These are phyloP conservation scores for Macropodus opercularis DNA, from an alignment of 2,797 vertebrate species.

Conservation along the genomic window DNA sequence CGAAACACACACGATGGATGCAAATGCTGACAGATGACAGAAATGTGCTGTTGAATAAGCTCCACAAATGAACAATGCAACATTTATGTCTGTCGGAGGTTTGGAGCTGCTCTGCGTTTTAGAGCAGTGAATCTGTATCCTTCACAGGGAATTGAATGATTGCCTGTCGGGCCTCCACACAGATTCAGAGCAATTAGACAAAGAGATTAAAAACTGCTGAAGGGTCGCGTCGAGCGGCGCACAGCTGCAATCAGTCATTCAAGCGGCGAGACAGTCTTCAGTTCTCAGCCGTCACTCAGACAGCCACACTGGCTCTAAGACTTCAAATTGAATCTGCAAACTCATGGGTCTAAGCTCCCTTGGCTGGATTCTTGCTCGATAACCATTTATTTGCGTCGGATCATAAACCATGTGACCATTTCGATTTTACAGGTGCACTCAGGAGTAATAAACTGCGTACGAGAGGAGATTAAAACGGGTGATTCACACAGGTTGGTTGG, in stretches of 20 bases:
- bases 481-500: conserved; percentile 20
- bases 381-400: conserved; percentile 35
- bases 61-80: not conserved
- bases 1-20: not conserved
- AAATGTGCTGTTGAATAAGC: not conserved
- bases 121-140: conserved; percentile 24
- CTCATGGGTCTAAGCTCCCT: conserved; percentile 1
- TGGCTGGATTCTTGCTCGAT: conserved; percentile 19
- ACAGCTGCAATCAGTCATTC: conserved; percentile 54
- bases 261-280: conserved; percentile 40
- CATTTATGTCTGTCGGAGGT: conserved; percentile 27
- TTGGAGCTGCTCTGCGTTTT: conserved; percentile 22
- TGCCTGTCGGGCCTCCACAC: conserved; percentile 52
- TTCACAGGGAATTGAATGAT: conserved; percentile 51
- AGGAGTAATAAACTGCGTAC: conserved; percentile 29
- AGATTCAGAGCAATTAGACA: conserved; percentile 67
- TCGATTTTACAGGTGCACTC: conserved; percentile 49
- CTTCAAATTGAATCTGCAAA: conserved; percentile 22
- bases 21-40: not conserved
- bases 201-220: conserved; percentile 68
- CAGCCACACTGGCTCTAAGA: conserved; percentile 20
- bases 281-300: conserved; percentile 43
- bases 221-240: conserved; percentile 48
- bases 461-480: conserved; percentile 35
- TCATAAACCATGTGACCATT: conserved; percentile 43